Percentiles rank a stretch among this genome's conserved stretches.
These are phyloP conservation scores for Drosophila erecta DNA, from an alignment of 1,140 invertebrate genomes.

Conservation along the genomic window DNA sequence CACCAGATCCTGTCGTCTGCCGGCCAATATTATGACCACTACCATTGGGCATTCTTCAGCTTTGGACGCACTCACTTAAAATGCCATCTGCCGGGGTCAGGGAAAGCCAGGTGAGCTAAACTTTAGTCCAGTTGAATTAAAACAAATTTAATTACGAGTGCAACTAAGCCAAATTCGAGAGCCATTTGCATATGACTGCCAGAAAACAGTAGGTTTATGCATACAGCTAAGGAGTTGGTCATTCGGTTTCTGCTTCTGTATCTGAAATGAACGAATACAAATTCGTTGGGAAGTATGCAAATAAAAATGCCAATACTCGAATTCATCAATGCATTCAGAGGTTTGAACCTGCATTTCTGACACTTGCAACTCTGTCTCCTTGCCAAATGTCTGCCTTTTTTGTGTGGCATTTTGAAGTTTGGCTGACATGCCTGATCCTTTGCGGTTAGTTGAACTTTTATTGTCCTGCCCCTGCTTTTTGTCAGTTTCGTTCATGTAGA, in stretches of 20 bases:
- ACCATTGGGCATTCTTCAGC: neutral
- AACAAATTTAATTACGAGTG: neutral
- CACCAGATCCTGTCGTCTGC: slow-evolving; percentile 1
- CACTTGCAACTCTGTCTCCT: neutral
- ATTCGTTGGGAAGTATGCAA: slow-evolving; percentile 45
- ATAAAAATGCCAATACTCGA: neutral
- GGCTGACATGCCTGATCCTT: too few relatives aligned
- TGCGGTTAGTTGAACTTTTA: neutral
- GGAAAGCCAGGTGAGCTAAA: neutral
- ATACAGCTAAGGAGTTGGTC: neutral
- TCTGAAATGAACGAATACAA: neutral
- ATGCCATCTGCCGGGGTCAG: neutral
- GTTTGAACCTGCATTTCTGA: neutral
- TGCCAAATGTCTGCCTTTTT: neutral
- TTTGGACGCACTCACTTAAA: neutral
- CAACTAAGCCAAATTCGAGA: neutral
- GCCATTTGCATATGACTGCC: neutral
- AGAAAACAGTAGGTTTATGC: neutral
- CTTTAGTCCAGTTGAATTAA: neutral
- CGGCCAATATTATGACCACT: slow-evolving; percentile 28
- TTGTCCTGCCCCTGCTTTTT: neutral
- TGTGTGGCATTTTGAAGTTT: neutral
- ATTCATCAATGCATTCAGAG: neutral
- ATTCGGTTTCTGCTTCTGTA: neutral
- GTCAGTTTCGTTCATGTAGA: too few relatives aligned